These are phyloP conservation scores for Sapajus apella DNA, from an alignment of 2,113 vertebrate species.

Conservation along the genomic window DNA sequence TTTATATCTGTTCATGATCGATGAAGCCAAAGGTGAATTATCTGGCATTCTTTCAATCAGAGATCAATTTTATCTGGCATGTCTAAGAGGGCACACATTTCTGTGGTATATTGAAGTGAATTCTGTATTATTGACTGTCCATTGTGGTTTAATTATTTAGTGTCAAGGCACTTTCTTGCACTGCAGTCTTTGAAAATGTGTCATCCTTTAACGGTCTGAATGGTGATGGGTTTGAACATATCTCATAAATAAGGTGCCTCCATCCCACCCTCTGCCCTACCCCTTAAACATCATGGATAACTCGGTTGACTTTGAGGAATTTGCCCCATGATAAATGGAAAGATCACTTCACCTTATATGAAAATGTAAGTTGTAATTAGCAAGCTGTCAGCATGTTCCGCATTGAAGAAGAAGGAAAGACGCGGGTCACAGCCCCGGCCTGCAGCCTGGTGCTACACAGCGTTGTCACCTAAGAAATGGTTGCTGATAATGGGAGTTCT, in stretches of 20 bases:
- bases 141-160: background rate
- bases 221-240: background rate
- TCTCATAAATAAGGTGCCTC: background rate
- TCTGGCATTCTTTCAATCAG: background rate
- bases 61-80: background rate
- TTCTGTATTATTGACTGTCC: background rate
- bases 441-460: accelerated
- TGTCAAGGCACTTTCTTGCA: background rate
- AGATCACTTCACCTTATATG: background rate
- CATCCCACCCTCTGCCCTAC: background rate
- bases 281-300: background rate
- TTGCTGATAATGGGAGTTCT: accelerated
- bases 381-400: background rate
- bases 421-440: background rate
- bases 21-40: background rate
- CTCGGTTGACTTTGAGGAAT: background rate
- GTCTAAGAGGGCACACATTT: background rate
- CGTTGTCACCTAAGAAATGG: background rate
- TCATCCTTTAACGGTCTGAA: background rate
- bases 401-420: background rate
- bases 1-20: accelerated
- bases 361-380: background rate
- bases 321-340: background rate
- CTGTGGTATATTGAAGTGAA: background rate
- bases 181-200: background rate